phyloP scores from a whole-genome alignment of 2,113 vertebrate species.

The Cyprinodon variegatus region DNA sequence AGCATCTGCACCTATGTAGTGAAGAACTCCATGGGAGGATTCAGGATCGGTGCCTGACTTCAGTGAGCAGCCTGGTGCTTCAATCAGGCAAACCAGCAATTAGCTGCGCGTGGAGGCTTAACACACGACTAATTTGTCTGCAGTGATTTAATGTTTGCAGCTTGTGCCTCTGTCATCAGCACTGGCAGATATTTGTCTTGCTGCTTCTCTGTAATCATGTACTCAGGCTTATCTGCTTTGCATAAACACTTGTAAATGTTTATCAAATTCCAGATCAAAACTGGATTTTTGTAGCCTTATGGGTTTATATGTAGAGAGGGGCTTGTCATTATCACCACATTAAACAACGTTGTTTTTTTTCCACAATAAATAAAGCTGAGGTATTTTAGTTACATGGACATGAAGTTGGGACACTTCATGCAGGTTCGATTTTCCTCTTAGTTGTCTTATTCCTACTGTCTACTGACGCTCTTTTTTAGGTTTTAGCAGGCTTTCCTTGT shows the following conservation, averaged over 20 bases:
- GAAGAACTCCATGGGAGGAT: not conserved
- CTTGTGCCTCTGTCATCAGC: not conserved
- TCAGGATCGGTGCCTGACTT: not conserved
- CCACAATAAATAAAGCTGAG: not conserved
- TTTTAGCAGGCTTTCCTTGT: not conserved
- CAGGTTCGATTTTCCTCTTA: not conserved
- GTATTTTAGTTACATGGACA: not conserved
- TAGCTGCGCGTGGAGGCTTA: not conserved
- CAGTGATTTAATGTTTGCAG: not conserved
- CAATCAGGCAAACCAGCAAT: not conserved
- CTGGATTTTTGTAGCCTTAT: not conserved
- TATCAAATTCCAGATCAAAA: not conserved
- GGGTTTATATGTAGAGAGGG: not conserved
- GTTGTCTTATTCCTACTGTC: not conserved
- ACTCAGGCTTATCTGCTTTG: not conserved
- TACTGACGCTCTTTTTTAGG: not conserved
- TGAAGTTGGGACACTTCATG: not conserved
- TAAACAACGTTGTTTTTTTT: not conserved
- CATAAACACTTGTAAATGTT: not conserved
- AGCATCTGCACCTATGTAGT: not conserved
- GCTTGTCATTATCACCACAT: not conserved
- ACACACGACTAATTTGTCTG: not conserved
- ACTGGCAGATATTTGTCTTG: not conserved
- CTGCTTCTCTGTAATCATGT: not conserved
- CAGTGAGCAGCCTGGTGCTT: not conserved